Evolutionary conservation across 2,113 vertebrate genomes (phyloP), one percentile per base, ranked within the genome.

Genomic region (Brachirus orientalis): DNA sequence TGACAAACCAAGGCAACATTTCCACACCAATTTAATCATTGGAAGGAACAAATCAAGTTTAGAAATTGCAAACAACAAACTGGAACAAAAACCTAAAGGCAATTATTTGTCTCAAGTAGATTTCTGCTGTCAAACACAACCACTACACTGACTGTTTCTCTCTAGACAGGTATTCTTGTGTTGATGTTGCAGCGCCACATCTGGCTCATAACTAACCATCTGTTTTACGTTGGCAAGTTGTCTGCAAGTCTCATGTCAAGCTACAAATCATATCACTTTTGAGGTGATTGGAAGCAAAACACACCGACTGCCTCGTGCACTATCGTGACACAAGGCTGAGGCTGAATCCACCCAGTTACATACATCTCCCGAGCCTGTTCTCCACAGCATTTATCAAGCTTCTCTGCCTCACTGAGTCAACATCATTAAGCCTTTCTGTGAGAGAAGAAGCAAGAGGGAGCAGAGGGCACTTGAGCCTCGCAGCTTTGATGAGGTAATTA

Each of bases 401-500:
- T 80, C 63, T 84, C 66, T 74, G 81, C 72, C 75, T 87, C 71
- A 76, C 64, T 54, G 73, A 84, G 75, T 76, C 68, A 57, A 72
- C 68, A 73, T 83, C 74, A 84, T 84, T 73, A 84, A 59, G 75
- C 69, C 40, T 72, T 71, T 84, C 44, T 73, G 51, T 58, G 55
- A 75, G 76, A 67, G n/a, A n/a, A n/a, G n/a, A n/a, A n/a, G 72
- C 72, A 50, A 65, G 63, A 45, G 67, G 61, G 52, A 74, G 67
- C 74, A 76, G 85, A 85, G 78, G 84, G 76, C 72, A 83, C 74
- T 88, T 69, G 60, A 88, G 71, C 77, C 54, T 58, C 54, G 71
- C 56, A 19, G 52, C 63, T 50, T 51, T 79, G 75, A 80, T 80
- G 73, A 77, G 83, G 74, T 84, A 90, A 91, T 89, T 89, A 89